A percentile compares a stretch with the other conserved stretches of the same genome.
These are phyloP conservation scores for Mormyrops attenuatus DNA, from an alignment of 2,797 vertebrate species.

Conservation along the genomic window DNA sequence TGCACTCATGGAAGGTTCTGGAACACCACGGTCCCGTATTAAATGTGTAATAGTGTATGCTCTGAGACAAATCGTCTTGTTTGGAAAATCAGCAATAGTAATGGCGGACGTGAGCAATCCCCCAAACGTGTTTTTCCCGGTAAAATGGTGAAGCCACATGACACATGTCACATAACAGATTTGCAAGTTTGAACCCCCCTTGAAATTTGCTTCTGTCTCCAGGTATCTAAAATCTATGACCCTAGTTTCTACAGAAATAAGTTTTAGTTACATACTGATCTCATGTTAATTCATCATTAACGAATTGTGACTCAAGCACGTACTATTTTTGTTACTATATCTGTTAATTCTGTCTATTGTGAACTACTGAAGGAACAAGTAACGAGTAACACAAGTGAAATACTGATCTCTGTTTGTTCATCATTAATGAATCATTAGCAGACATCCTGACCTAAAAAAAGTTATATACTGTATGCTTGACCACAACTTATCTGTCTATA, in stretches of 20 bases:
- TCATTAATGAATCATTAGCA: neutral
- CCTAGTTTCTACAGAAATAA: too few species aligned
- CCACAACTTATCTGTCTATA: too few species aligned
- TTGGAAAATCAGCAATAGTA: neutral
- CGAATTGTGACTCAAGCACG: neutral
- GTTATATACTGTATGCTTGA: neutral
- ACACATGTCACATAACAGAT: too few species aligned
- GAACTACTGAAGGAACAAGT: neutral
- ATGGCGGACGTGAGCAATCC: too few species aligned
- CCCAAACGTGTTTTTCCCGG: too few species aligned
- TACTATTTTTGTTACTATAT: neutral
- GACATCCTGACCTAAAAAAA: neutral
- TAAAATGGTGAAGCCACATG: too few species aligned
- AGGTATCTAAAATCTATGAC: too few species aligned
- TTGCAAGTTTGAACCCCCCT: too few species aligned
- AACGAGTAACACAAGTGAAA: neutral
- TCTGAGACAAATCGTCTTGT: neutral
- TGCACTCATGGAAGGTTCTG: neutral
- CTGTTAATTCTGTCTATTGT: neutral
- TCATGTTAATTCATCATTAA: too few species aligned
- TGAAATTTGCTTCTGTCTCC: too few species aligned
- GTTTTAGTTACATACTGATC: too few species aligned
- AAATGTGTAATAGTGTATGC: neutral
- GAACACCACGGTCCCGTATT: neutral
- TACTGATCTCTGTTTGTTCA: neutral